These are phyloP conservation scores for Triplophysa siluroides DNA, from an alignment of 2,113 vertebrate species.

Conservation along the genomic window DNA sequence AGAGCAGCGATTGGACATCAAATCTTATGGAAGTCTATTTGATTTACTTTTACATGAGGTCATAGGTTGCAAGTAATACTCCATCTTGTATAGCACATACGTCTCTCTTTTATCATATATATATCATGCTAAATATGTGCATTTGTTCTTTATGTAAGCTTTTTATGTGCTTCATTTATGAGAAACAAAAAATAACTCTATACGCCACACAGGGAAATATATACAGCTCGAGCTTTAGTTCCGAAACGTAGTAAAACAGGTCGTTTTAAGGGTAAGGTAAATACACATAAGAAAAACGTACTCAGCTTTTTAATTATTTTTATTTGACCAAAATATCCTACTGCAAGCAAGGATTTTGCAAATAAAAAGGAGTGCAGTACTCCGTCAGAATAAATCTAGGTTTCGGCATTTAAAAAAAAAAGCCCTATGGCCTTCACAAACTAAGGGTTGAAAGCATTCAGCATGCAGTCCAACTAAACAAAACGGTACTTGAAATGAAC, in stretches of 20 bases:
- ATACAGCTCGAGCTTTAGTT: too few species aligned
- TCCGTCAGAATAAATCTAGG: slow-evolving; percentile 22
- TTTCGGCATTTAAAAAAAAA: slow-evolving; percentile 30
- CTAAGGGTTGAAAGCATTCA: slow-evolving; percentile 41
- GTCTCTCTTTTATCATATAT: too few species aligned
- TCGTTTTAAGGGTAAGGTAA: neutral
- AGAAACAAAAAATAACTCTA: too few species aligned
- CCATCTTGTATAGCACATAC: too few species aligned
- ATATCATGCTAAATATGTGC: too few species aligned
- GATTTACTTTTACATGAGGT: too few species aligned
- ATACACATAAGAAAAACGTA: neutral
- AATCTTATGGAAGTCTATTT: too few species aligned
- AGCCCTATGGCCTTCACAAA: slow-evolving; percentile 36
- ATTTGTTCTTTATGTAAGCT: too few species aligned
- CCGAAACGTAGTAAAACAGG: neutral
- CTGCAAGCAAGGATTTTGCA: slow-evolving; percentile 39
- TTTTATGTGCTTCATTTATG: too few species aligned
- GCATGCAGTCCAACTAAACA: slow-evolving; percentile 42
- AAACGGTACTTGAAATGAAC: slow-evolving; percentile 20
- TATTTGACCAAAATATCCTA: slow-evolving; percentile 50
- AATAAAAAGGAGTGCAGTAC: slow-evolving; percentile 38
- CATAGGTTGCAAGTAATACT: too few species aligned
- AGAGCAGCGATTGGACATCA: too few species aligned
- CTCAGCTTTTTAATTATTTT: slow-evolving; percentile 21
- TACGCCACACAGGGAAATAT: too few species aligned